These are phyloP conservation scores for Tipula vernalis DNA, from an alignment of 2,888 invertebrate genomes.

Conservation along the genomic window DNA sequence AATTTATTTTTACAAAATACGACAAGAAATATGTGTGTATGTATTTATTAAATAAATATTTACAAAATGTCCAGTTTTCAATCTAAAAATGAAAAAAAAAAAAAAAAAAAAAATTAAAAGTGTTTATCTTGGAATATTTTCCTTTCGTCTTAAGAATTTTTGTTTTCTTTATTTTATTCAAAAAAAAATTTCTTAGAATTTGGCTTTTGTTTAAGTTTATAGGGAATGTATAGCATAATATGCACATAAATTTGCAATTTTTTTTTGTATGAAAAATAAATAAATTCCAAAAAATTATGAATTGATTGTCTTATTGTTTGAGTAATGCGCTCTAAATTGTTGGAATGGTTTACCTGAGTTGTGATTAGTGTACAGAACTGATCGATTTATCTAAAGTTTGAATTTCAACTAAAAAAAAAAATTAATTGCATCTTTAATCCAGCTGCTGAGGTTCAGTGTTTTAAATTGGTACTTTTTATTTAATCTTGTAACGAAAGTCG, in stretches of 20 bases:
- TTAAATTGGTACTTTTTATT: no score
- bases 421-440: no score
- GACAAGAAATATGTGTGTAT: not conserved
- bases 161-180: not conserved
- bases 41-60: not conserved
- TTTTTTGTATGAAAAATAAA: not conserved
- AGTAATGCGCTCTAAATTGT: not conserved
- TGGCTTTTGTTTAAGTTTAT: not conserved
- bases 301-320: not conserved
- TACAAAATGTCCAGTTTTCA: not conserved
- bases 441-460: no score
- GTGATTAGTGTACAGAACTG: no score
- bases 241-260: not conserved
- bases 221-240: not conserved
- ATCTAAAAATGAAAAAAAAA: not conserved
- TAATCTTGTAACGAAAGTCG: no score
- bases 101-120: not conserved
- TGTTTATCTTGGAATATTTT: conserved; percentile 4
- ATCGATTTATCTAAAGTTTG: no score
- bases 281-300: not conserved
- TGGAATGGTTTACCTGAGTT: no score
- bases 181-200: not conserved
- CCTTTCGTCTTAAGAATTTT: not conserved
- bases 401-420: no score
- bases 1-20: not conserved